Evolutionary conservation across 2,113 vertebrate species (phyloP), one percentile per base, ranked within the genome.

Genomic region (Camelus dromedarius): DNA sequence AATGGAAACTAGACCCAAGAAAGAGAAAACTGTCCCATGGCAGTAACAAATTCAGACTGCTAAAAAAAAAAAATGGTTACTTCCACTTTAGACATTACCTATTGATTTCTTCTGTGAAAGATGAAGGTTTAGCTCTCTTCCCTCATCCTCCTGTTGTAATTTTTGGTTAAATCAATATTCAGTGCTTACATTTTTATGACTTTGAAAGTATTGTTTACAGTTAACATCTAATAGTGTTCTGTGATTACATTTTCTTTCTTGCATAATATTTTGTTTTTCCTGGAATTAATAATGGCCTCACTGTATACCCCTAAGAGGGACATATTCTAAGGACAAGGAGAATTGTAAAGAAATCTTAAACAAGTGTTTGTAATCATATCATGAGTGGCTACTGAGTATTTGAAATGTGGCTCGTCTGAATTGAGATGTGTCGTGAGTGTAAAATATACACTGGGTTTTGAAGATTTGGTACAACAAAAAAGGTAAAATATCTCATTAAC

Each of bases 201-300:
- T 16, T 81, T 26, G 38, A 54, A 92, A 79, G 32, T 60, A 32
- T 87, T 62, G 22, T n/a, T 86, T 38, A 4, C 22, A 77, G 50
- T 35, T 42, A 38, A 73, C 24, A 60, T 87, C 67, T 70, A n/a
- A 70, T 6, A 72, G 81, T 3, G 11, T 64, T 54, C 30, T 62
- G 5, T 81, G 64, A 64, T 73, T 35, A 32, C 20, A 8, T 95
- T 80, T 94, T 95, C 92, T 56, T 84, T 89, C 89, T 87, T 93
- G 12, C 6, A 14, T 66, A 88, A 79, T 52, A 85, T 69, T 91
- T 90, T 93, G 2, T 54, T 95, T 92, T 94, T 81, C 35, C 42
- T 70, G 35, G 46, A 85, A 77, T 91, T 93, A 96, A 73, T 96
- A 20, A 89, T 67, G 52, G 62, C 42, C 52, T 87, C 26, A 81